phyloP scores from a whole-genome alignment of 2,888 invertebrate species.

The Aspidiotus rigidus region DNA sequence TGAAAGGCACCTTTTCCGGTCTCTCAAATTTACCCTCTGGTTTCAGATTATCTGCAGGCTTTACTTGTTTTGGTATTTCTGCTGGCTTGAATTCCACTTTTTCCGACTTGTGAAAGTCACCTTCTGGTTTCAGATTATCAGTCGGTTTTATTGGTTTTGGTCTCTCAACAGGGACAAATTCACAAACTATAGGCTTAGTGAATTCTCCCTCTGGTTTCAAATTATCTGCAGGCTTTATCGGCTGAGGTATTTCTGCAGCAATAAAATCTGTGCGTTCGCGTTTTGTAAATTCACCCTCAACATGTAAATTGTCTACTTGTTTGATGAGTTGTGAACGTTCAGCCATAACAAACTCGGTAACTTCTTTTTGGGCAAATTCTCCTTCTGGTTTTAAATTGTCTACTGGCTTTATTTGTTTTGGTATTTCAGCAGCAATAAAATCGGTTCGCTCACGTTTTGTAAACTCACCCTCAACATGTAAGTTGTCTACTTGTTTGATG shows the following conservation, averaged over 20 bases:
- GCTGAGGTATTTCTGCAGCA: constrained; percentile 49
- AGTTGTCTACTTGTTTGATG: constrained; percentile 56
- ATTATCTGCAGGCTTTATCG: constrained; percentile 49
- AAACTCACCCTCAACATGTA: constrained; percentile 41
- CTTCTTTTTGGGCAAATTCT: constrained; percentile 45
- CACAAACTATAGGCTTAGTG: constrained; percentile 45
- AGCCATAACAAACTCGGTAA: constrained; percentile 42
- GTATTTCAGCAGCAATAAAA: constrained; percentile 38
- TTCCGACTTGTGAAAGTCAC: constrained; percentile 48
- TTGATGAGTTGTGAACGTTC: constrained; percentile 44
- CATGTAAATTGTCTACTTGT: constrained; percentile 43
- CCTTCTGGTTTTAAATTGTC: constrained; percentile 58
- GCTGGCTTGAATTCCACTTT: constrained; percentile 46
- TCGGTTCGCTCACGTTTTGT: constrained; percentile 42
- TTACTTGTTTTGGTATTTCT: constrained; percentile 45
- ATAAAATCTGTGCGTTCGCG: constrained; percentile 45
- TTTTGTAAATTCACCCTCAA: constrained; percentile 45
- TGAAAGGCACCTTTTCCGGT: constrained; percentile 37
- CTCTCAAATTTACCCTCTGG: constrained; percentile 51
- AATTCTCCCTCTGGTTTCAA: constrained; percentile 48
- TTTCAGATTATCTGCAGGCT: constrained; percentile 40
- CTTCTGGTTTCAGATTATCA: constrained; percentile 51
- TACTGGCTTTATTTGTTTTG: constrained; percentile 44
- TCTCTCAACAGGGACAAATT: constrained; percentile 44
- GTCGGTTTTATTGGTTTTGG: constrained; percentile 45